Conservation (phyloP, 2,888 invertebrate species). For the Sussaba pulchella region DNA sequence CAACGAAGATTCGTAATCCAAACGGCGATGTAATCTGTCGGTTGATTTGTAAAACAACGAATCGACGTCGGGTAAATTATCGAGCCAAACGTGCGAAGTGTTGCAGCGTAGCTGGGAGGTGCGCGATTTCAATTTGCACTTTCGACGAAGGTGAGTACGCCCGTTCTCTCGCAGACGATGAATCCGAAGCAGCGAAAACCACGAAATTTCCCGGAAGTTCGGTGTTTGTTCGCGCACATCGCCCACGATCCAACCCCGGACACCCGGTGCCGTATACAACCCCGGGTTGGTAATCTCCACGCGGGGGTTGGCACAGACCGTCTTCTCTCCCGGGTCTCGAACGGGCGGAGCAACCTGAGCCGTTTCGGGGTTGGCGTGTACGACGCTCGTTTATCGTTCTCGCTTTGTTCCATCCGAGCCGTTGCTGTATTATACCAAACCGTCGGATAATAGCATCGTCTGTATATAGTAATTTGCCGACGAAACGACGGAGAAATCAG, state of each 20-base stretch:
- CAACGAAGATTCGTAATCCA: slow-evolving; percentile 33
- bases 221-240: slow-evolving; percentile 64
- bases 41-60: slow-evolving; percentile 23
- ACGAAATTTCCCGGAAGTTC: slow-evolving; percentile 63
- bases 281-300: slow-evolving; percentile 68
- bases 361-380: slow-evolving; percentile 65
- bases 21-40: slow-evolving; percentile 23
- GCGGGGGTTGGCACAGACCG: slow-evolving; percentile 52
- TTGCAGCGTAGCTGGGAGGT: slow-evolving; percentile 43
- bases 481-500: slow-evolving; percentile 67
- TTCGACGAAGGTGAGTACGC: slow-evolving; percentile 51
- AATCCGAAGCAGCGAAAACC: slow-evolving; percentile 52
- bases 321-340: slow-evolving; percentile 48
- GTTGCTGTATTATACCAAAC: slow-evolving; percentile 47
- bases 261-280: slow-evolving; percentile 61
- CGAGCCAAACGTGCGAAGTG: slow-evolving; percentile 22
- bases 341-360: slow-evolving; percentile 22
- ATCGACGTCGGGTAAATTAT: slow-evolving; percentile 32
- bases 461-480: slow-evolving; percentile 69
- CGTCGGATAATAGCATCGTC: slow-evolving; percentile 67
- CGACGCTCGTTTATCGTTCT: slow-evolving; percentile 71
- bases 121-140: slow-evolving; percentile 66
- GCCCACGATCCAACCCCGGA: slow-evolving; percentile 36
- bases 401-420: slow-evolving; percentile 68
- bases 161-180: slow-evolving; percentile 37